Evolutionary conservation across 2,797 vertebrate species (phyloP), one percentile per base, ranked within the genome.

Genomic region (Phrynocephalus vlangalii): DNA sequence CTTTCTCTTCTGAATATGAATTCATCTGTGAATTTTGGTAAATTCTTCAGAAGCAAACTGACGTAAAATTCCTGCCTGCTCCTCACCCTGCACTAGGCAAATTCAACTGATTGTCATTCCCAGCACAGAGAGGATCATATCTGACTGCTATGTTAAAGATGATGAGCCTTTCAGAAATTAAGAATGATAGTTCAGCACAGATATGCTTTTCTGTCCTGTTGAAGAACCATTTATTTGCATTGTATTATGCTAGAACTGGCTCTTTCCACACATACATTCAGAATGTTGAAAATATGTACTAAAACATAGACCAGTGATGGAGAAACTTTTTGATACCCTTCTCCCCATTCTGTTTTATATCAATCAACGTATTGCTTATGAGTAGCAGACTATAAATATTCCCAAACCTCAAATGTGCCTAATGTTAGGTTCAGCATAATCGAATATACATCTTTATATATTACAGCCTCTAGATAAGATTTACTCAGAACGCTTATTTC

Each of bases 291-390:
- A 89, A 3, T 50, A 10, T 7, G 16, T 48, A 9, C 2, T 81
- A 0, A 24, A 33, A 7, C 38, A 76, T 68, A 82, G 73, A 82
- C 52, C 11, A 13, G 52, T 56, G 77, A 77, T 81, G 72, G 60
- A 7, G n/a, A 5, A 88, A 24, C 33, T 76, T 52, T 77, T 85
- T 24, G 79, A 86, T 87, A 30, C 73, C 76, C 82, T 18, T 79
- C 66, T 79, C 33, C 6, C 11, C 6, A 48, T 15, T 8, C 18
- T 33, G 1, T 48, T 85, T 67, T 30, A n/a, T 60, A 48, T 33
- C 2, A 67, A 3, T 44, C 84, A 66, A 80, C 60, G 85, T 90
- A 75, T 13, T 48, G 15, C 85, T 11, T 60, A 70, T 26, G 80
- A 83, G 4, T 16, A 75, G 83, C 13, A 85, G 89, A 79, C 33